Conservation (phyloP, 2,797 vertebrate species). For the Tachyglossus aculeatus region DNA sequence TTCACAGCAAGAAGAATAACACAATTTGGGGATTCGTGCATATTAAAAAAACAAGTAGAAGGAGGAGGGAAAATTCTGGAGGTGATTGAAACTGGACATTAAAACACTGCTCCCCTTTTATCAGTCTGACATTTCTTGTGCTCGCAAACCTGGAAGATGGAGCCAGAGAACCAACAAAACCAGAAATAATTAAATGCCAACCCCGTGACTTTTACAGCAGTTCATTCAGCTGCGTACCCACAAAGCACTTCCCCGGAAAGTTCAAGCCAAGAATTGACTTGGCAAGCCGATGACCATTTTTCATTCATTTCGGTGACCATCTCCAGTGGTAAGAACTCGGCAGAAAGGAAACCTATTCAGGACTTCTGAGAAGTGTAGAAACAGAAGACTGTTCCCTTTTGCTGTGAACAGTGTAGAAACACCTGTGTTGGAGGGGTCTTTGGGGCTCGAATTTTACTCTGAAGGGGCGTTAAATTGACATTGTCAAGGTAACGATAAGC, state of each 20-base stretch:
- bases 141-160: conserved; percentile 26
- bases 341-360: conserved; percentile 37
- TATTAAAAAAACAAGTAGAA: no score
- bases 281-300: conserved; percentile 59
- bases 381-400: neutral
- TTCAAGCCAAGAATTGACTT: conserved; percentile 64
- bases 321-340: conserved; percentile 45
- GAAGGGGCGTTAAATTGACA: neutral
- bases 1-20: neutral
- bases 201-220: conserved; percentile 48
- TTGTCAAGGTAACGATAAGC: neutral
- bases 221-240: conserved; percentile 69
- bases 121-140: conserved; percentile 43
- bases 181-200: conserved; percentile 65
- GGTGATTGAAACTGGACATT: conserved; percentile 1
- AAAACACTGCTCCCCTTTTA: conserved; percentile 34
- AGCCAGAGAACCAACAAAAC: conserved; percentile 38
- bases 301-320: conserved; percentile 52
- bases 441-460: neutral
- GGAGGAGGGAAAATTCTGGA: neutral
- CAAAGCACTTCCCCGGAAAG: conserved; percentile 63
- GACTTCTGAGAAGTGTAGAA: neutral
- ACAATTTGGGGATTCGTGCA: no score
- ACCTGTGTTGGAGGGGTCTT: neutral
- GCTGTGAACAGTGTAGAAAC: conserved; percentile 4